A percentile compares a stretch with the other conserved stretches of the same genome.
phyloP scores from a whole-genome alignment of 2,113 vertebrate genomes.

The Dasypus novemcinctus region DNA sequence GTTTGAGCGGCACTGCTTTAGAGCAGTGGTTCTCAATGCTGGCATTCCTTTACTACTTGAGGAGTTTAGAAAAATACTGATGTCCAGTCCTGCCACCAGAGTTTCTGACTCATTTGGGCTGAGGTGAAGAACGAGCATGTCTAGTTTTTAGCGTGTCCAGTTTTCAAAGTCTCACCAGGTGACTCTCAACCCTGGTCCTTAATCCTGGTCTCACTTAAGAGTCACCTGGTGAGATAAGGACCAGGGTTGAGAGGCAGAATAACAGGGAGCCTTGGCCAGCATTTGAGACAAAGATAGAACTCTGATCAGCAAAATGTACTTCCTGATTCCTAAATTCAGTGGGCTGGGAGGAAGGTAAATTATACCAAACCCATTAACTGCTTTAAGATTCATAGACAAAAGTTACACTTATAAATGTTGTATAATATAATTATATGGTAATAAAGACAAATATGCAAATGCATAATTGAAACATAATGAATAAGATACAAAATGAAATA shows the following conservation, averaged over 20 bases:
- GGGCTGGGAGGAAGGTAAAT: neutral
- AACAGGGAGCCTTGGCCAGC: neutral
- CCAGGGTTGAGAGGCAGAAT: neutral
- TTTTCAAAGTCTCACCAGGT: neutral
- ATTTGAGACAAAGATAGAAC: neutral
- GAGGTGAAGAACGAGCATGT: neutral
- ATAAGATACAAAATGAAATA: conserved; percentile 26
- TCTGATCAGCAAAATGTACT: neutral
- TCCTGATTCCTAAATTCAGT: neutral
- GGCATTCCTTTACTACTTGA: neutral
- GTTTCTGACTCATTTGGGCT: neutral
- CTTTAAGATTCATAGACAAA: conserved; percentile 32
- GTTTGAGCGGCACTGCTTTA: neutral
- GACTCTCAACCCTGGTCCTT: too few relatives aligned
- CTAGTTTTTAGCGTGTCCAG: neutral
- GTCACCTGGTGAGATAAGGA: too few relatives aligned
- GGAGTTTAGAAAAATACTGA: neutral
- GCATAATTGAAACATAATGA: conserved; percentile 5
- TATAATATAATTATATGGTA: conserved; percentile 35
- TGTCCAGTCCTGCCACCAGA: neutral
- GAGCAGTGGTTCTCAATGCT: neutral
- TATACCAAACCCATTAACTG: neutral
- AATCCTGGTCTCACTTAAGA: too few relatives aligned
- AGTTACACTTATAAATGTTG: conserved; percentile 45
- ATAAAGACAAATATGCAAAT: conserved; percentile 44